Base-by-base conservation (phyloP, 2,888 invertebrate genomes). In the Scaptomyza reducta region DNA sequence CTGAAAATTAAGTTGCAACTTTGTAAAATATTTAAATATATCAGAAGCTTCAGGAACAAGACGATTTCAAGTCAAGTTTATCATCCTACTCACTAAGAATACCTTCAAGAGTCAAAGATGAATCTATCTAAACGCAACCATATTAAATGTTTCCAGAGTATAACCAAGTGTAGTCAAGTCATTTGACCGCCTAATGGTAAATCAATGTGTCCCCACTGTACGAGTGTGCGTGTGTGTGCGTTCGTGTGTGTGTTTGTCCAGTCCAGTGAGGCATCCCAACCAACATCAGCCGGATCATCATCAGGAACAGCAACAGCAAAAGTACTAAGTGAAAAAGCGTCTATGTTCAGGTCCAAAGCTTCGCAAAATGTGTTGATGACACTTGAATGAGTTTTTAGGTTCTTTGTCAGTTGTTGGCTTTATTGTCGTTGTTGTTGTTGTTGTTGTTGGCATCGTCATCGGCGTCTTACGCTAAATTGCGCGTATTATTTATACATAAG, bases 401-500 rank as follows among this genome's bases (percentile, higher is more conserved):
- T 76, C 45, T 70, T 68, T 77, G 70, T 69, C 60, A 49, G 38
- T 57, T 31, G 56, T 14, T 57, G 7, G 22, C 22, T 22, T 22
- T 22, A 22, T 3, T 42, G 18, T 27, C n/a, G 9, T n/a, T 27
- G n/a, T 31, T 18, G 47, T 49, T 33, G 27, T 13, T 47, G 16
- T 3, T 5, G 16, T 47, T n/a, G 35, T 35, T n/a, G 35, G n/a
- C 38, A 9, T 38, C 9, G 38, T 14, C 57, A 42, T 14, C 22
- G 44, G 33, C 54, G 41, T 50, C 77, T 88, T 49, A 77, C 82
- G 77, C 77, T 87, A 87, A 84, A 89, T 88, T 79, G 61, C 72
- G 62, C 87, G 74, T 79, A 87, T 89, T 87, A 87, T 80, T 72
- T 77, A 69, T 73, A 72, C 81, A 88, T 83, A 74, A 75, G 77